Percentiles rank a stretch among this genome's conserved stretches.
phyloP scores from a whole-genome alignment of 2,888 invertebrate genomes.

The Drosophila kokeensis region DNA sequence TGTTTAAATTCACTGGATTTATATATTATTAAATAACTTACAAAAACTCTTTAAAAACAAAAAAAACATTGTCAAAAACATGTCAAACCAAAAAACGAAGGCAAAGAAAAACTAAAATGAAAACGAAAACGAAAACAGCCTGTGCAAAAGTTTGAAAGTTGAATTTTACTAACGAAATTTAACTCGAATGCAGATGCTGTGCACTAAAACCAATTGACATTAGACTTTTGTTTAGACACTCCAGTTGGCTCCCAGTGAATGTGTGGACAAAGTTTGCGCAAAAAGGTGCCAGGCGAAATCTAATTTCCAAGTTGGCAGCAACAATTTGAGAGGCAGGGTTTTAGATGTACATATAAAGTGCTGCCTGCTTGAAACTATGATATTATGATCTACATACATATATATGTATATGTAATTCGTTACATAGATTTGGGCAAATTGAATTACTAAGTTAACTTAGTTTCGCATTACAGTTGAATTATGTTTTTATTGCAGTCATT shows the following conservation, averaged over 20 bases:
- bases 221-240: conserved; percentile 67
- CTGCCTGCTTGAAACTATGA: neutral
- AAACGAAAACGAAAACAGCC: conserved; percentile 3
- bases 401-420: neutral
- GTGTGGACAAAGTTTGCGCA: conserved; percentile 52
- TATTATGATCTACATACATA: neutral
- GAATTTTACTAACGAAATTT: conserved; percentile 60
- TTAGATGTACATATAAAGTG: neutral
- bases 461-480: neutral
- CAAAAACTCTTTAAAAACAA: neutral
- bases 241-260: conserved; percentile 9
- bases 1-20: neutral
- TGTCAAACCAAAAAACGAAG: conserved; percentile 21
- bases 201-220: conserved; percentile 69
- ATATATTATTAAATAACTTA: neutral
- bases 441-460: neutral
- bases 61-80: conserved; percentile 29
- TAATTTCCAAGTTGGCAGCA: conserved; percentile 69
- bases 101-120: neutral
- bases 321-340: conserved; percentile 41
- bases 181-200: conserved; percentile 40
- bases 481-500: neutral
- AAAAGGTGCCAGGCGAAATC: conserved; percentile 61
- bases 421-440: neutral
- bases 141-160: conserved; percentile 67